A percentile compares a stretch with the other conserved stretches of the same genome.
Conservation (phyloP, 2,888 invertebrate species). For the Gibbula magus region DNA sequence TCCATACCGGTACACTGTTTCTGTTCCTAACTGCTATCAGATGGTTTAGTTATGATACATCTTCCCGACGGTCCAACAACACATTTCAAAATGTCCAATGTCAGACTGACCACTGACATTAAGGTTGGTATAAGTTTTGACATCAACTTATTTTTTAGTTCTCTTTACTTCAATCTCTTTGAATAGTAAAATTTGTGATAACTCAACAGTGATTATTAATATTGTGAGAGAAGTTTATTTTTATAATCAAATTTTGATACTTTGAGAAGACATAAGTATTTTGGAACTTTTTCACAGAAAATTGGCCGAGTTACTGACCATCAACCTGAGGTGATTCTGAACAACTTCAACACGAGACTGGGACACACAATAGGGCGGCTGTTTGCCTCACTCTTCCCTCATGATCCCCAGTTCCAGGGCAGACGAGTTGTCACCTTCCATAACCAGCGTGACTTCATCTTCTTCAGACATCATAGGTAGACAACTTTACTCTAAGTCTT, state of each 20-base stretch:
- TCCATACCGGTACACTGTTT: neutral
- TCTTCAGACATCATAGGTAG: constrained; percentile 96
- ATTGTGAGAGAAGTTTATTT: no score
- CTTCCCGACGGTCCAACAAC: constrained; percentile 98
- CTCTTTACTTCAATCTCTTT: no score
- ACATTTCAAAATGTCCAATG: constrained; percentile 94
- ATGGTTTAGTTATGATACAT: constrained; percentile 93
- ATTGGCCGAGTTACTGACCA: constrained; percentile 76
- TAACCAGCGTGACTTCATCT: constrained; percentile 98
- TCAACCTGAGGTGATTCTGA: constrained; percentile 95
- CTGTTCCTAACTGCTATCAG: constrained; percentile 74
- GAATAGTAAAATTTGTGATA: neutral
- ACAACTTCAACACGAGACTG: constrained; percentile 95
- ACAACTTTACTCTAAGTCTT: neutral
- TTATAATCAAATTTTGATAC: no score
- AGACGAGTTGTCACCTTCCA: constrained; percentile 96
- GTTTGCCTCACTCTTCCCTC: constrained; percentile 94
- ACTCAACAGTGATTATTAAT: neutral
- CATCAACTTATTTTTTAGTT: no score
- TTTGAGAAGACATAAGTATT: no score
- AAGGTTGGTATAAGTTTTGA: constrained; percentile 58
- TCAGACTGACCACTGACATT: constrained; percentile 80
- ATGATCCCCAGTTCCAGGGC: constrained; percentile 95
- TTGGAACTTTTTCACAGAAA: constrained; percentile 29
- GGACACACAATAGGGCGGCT: constrained; percentile 93